phyloP scores from a whole-genome alignment of 2,797 vertebrate genomes.

The Anas bernieri region DNA sequence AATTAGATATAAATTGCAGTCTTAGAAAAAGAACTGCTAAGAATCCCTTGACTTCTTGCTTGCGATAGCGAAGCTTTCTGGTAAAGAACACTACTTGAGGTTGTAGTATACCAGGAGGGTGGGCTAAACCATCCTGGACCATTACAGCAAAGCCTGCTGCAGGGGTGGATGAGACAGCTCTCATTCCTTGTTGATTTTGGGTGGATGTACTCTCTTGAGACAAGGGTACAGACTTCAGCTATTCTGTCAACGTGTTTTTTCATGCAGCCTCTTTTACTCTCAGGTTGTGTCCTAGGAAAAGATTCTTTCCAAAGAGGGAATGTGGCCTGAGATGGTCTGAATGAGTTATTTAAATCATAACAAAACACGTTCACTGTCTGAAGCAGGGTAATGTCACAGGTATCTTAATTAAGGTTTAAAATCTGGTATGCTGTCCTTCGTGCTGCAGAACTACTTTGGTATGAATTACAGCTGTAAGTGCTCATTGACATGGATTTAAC shows the following conservation, averaged over 20 bases:
- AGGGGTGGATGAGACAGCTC: background rate
- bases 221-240: background rate
- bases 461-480: background rate
- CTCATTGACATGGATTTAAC: background rate
- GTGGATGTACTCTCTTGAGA: background rate
- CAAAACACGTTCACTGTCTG: background rate
- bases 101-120: background rate
- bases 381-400: accelerated
- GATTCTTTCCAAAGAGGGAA: background rate
- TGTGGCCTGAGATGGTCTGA: background rate
- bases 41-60: background rate
- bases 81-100: background rate
- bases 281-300: background rate
- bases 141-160: background rate
- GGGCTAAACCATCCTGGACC: background rate
- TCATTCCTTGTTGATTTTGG: background rate
- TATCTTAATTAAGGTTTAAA: background rate
- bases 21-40: background rate
- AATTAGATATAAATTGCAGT: background rate
- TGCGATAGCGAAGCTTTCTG: background rate
- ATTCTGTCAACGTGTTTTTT: background rate
- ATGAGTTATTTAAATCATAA: background rate
- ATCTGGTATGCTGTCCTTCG: background rate
- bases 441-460: background rate
- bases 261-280: background rate